phyloP scores from a whole-genome alignment of 2,888 invertebrate genomes.

The Hemicrepidius hirtus region DNA sequence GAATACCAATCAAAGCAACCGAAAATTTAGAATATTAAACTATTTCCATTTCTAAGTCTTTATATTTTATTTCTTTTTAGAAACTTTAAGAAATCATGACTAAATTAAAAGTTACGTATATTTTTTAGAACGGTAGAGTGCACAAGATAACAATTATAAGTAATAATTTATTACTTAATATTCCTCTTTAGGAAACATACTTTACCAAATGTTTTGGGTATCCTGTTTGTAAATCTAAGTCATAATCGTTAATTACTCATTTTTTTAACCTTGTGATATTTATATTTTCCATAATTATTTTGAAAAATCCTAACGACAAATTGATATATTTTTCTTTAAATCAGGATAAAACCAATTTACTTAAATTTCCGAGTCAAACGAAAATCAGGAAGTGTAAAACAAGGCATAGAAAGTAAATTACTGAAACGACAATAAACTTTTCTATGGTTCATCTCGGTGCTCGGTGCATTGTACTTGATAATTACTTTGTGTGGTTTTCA shows the following conservation, averaged over 20 bases:
- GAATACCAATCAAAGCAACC: neutral
- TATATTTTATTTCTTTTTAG: too few species aligned
- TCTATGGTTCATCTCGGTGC: conserved; percentile 9
- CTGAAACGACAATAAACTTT: conserved; percentile 6
- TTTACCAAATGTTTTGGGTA: conserved; percentile 15
- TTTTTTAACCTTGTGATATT: neutral
- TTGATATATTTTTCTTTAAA: too few species aligned
- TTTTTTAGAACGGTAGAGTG: conserved; percentile 24
- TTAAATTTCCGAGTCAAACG: neutral
- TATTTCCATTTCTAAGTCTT: too few species aligned
- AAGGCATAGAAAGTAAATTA: conserved; percentile 3
- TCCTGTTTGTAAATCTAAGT: conserved; percentile 17
- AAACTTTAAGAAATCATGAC: neutral
- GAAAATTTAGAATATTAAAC: too few species aligned
- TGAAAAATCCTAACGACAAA: too few species aligned
- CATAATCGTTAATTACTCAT: neutral
- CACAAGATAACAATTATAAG: conserved; percentile 33
- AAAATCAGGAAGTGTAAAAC: conserved; percentile 1
- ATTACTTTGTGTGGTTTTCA: conserved; percentile 7
- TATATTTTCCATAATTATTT: too few species aligned
- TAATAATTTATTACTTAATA: conserved; percentile 16
- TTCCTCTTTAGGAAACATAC: conserved; percentile 18
- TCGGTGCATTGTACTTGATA: conserved; percentile 10
- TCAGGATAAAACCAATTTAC: too few species aligned
- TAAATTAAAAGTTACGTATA: conserved; percentile 10